Evolutionary conservation across 2,888 invertebrate species (phyloP).

Genomic region (Petrolisthes manimaculis): DNA sequence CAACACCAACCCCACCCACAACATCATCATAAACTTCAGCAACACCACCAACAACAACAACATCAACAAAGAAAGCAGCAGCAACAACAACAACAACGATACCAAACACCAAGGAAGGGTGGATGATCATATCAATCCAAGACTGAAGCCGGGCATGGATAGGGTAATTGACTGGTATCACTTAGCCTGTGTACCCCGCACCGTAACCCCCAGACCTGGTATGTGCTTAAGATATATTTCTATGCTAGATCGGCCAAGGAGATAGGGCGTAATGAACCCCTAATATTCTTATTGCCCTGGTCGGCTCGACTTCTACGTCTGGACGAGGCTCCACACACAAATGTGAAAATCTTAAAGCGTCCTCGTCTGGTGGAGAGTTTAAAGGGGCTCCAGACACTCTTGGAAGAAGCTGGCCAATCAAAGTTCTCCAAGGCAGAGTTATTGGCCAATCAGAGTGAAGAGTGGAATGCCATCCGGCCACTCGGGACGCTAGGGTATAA

Average conservation of each 20-base stretch:
- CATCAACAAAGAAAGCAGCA: not conserved
- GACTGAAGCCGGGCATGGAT: not conserved
- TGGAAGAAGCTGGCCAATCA: conserved; percentile 6
- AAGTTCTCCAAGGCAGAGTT: conserved; percentile 13
- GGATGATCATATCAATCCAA: conserved; percentile 6
- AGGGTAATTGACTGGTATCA: conserved; percentile 16
- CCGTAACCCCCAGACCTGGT: conserved; percentile 22
- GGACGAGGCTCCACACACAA: not conserved
- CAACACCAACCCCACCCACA: not conserved
- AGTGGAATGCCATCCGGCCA: conserved; percentile 13
- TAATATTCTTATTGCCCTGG: conserved; percentile 30
- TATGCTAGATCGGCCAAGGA: conserved; percentile 46
- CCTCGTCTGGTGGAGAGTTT: not conserved
- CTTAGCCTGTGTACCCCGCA: not conserved
- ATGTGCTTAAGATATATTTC: conserved; percentile 53
- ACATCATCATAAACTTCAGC: not conserved
- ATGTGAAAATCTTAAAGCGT: conserved; percentile 1
- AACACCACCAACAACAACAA: not conserved
- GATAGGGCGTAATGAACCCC: conserved; percentile 50
- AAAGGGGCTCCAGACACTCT: not conserved
- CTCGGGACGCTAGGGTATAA: not conserved
- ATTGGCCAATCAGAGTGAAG: conserved; percentile 16
- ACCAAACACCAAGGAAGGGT: not conserved
- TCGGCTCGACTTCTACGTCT: not conserved
- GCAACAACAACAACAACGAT: not conserved